Evolutionary conservation across 2,888 invertebrate species (phyloP), one percentile per base, ranked within the genome.

Genomic region (Sminthurides aquaticus): DNA sequence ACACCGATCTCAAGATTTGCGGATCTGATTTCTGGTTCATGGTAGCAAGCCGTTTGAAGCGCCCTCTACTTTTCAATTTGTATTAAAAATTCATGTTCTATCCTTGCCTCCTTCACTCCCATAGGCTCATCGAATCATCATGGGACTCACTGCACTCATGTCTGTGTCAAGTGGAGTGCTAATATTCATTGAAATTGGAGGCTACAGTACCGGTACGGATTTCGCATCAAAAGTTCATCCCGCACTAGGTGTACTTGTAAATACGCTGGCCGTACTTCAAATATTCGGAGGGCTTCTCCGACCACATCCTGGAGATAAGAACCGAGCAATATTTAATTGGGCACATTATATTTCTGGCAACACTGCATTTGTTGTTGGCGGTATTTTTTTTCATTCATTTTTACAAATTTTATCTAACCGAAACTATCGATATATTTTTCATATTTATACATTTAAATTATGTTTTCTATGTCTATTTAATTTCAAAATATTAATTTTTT

Each of bases 11-110:
- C 70, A 86, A 86, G 68, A 78, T 89, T 2, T 91, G 88, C 71
- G 91, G 91, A 69, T 91, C 91, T 77, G 93, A 93, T 78, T 84
- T 91, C 68, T 96, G 95, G 95, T 95, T 95, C 80, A 89, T 89
- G 75, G 92, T 93, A 82, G n/a, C n/a, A n/a, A n/a, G n/a, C n/a
- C n/a, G n/a, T n/a, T n/a, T n/a, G n/a, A n/a, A 86, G 88, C 84
- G 27, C 3, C 5, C 27, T 64, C 11, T 43, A 43, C 11, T 43
- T 8, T 8, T 18, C 18, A 43, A 8, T 11, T 43, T 43, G 8
- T 43, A 18, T 11, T 11, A 43, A 11, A 11, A 18, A 43, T 18
- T 18, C 43, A 8, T 43, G 43, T 11, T 18, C 43, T 43, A 18
- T 11, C 43, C 43, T 18, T 43, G 11, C 8, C 18, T 43, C 43